Evolutionary conservation across 2,113 vertebrate species (phyloP).

Genomic region (Protomyctophum bolini): DNA sequence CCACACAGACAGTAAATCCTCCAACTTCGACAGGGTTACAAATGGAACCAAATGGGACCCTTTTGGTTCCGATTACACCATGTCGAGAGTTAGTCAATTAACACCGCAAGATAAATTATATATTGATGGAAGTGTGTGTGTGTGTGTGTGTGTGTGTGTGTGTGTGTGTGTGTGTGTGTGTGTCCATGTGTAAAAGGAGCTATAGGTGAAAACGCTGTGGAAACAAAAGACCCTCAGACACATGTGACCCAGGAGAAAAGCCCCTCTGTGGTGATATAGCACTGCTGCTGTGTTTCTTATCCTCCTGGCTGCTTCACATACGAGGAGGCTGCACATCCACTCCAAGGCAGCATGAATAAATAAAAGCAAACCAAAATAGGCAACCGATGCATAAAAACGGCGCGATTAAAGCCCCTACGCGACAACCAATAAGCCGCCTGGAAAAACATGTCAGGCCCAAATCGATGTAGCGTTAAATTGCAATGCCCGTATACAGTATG

Average conservation of each 20-base stretch:
- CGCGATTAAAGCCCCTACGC: conserved; percentile 44
- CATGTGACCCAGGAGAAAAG: conserved; percentile 54
- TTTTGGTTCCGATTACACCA: too few relatives aligned
- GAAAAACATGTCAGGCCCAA: conserved; percentile 55
- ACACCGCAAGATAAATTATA: too few relatives aligned
- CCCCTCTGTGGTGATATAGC: conserved; percentile 58
- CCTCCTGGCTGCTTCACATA: too few relatives aligned
- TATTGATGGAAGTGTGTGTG: too few relatives aligned
- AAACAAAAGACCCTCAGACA: conserved; percentile 71
- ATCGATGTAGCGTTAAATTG: conserved; percentile 61
- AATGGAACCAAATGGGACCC: too few relatives aligned
- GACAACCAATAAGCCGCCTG: conserved; percentile 48
- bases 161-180: too few relatives aligned
- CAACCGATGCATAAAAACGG: conserved; percentile 20
- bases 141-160: too few relatives aligned
- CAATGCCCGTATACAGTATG: conserved; percentile 8
- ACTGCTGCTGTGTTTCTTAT: too few relatives aligned
- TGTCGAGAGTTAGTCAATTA: too few relatives aligned
- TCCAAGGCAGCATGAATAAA: conserved; percentile 20
- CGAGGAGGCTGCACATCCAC: too few relatives aligned
- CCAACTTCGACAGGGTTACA: too few relatives aligned
- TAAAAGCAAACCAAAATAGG: conserved; percentile 40
- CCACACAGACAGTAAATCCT: too few relatives aligned
- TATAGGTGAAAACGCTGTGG: conserved; percentile 71
- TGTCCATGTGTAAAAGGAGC: conserved; percentile 66